Evolutionary conservation across 2,113 vertebrate species (phyloP).

Genomic region (Chunga burmeisteri): DNA sequence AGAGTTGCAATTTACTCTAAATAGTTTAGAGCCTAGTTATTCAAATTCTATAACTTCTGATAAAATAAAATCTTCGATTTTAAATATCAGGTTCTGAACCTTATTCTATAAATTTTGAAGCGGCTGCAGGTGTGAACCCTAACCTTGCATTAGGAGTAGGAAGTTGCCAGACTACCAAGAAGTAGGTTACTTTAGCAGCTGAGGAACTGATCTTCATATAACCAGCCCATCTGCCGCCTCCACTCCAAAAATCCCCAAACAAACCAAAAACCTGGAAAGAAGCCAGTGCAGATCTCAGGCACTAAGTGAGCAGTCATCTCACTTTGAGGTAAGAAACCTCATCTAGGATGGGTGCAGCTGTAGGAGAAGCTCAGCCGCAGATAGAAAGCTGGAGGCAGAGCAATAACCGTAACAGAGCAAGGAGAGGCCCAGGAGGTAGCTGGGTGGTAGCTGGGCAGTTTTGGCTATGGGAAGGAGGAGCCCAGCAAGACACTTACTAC

Average conservation of each 20-base stretch:
- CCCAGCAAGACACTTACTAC: accelerated
- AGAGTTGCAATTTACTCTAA: neutral
- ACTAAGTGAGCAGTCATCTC: neutral
- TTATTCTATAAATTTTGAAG: neutral
- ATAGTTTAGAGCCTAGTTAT: neutral
- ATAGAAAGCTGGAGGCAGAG: neutral
- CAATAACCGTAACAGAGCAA: neutral
- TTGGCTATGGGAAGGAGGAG: neutral
- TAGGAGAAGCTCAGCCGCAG: neutral
- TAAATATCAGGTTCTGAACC: neutral
- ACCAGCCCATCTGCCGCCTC: neutral
- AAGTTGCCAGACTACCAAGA: neutral
- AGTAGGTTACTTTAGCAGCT: neutral
- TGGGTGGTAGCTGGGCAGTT: neutral
- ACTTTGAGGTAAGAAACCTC: neutral
- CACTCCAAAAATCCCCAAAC: neutral
- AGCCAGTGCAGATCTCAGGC: neutral
- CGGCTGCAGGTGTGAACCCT: neutral
- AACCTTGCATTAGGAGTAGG: neutral
- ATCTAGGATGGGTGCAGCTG: neutral
- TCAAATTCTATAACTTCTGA: neutral
- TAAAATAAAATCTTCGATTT: neutral
- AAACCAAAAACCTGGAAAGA: neutral
- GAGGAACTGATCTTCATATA: neutral
- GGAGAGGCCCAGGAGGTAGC: too few species aligned